Evolutionary conservation across 1,140 invertebrate genomes (phyloP), one percentile per base, ranked within the genome.

Genomic region (Mesaphorura yosii): DNA sequence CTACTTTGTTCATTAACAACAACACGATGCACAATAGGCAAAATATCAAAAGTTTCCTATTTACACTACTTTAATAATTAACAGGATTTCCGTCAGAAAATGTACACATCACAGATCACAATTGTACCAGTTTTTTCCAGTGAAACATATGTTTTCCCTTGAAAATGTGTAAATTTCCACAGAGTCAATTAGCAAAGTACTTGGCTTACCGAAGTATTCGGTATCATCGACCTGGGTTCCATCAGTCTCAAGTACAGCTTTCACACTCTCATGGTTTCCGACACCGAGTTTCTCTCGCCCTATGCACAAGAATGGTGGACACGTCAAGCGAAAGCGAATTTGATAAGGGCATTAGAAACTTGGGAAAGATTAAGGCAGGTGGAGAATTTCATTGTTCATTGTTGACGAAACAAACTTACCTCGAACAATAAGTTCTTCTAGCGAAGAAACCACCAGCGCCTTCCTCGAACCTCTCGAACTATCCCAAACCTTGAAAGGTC

Each of bases 161-260:
- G n/a, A n/a, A n/a, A n/a, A n/a, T n/a, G n/a, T n/a, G n/a, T n/a
- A n/a, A n/a, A n/a, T n/a, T n/a, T n/a, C n/a, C n/a, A n/a, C n/a
- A n/a, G n/a, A n/a, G n/a, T n/a, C n/a, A n/a, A n/a, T n/a, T n/a
- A n/a, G n/a, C n/a, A n/a, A n/a, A n/a, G n/a, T n/a, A n/a, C n/a
- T n/a, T n/a, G n/a, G n/a, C n/a, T n/a, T n/a, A n/a, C 49, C 27
- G 34, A 57, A 57, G 41, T 91, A 92, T 65, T 89, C 86, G 59
- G 88, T 86, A 79, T 93, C 88, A 67, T 92, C 88, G 25, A 95
- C 86, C 74, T 93, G 88, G 38, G 89, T 93, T 60, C 89, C 90
- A 80, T 94, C 90, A 64, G 81, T 82, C 72, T 94, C 89, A 56
- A 95, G 75, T 64, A 94, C 88, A 70, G 93, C 74, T 61, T 82